Evolutionary conservation across 1,140 invertebrate genomes (phyloP).

Genomic region (Chrysomallon squamiferum): DNA sequence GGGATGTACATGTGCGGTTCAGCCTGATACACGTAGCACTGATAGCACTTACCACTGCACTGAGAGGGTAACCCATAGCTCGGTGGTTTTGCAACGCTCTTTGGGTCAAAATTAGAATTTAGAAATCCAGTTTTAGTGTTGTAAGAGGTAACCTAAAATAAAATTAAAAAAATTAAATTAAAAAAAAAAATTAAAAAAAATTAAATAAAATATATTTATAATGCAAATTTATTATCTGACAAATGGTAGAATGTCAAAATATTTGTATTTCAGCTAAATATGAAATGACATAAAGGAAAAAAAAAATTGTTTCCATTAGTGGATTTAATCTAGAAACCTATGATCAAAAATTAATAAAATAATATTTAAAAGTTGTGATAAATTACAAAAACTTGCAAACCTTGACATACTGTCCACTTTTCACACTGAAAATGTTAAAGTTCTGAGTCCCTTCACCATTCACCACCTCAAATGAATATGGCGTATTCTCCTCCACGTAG

Average conservation of each 20-base stretch:
- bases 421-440: conserved; percentile 24
- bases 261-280: no score
- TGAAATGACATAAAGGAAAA: no score
- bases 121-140: conserved; percentile 16
- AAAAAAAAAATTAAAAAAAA: neutral
- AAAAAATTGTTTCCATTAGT: no score
- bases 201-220: no score
- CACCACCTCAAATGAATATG: conserved; percentile 27
- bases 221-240: no score
- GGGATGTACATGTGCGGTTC: conserved; percentile 20
- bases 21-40: conserved; percentile 38
- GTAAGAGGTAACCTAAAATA: conserved; percentile 38
- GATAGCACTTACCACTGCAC: conserved; percentile 33
- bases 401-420: conserved; percentile 15
- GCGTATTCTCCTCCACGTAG: conserved; percentile 12
- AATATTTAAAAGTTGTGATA: no score
- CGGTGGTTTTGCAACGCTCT: neutral
- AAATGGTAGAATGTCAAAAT: no score
- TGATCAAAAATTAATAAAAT: no score
- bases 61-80: conserved; percentile 9
- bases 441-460: conserved; percentile 37
- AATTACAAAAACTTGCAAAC: no score
- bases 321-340: no score
- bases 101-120: neutral
- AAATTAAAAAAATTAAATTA: conserved; percentile 4